Evolutionary conservation across 2,888 invertebrate species (phyloP).

Genomic region (Metellina segmentata): DNA sequence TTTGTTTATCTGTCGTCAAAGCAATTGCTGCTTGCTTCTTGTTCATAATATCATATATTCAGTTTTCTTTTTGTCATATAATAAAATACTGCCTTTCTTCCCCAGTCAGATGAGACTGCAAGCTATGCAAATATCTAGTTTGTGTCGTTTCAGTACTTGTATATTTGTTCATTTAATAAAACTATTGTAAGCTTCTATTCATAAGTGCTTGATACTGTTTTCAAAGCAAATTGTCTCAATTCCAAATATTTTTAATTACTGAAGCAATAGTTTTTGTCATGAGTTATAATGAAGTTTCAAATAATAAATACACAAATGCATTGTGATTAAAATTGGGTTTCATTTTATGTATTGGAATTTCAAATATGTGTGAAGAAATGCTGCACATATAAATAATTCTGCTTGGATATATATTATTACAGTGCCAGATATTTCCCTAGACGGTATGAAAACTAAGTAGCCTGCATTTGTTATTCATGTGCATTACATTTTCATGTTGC

Average conservation of each 20-base stretch:
- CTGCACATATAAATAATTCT: no score
- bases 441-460: background rate
- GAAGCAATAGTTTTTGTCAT: no score
- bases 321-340: no score
- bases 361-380: no score
- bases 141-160: background rate
- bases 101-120: background rate
- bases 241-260: no score
- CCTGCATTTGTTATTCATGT: background rate
- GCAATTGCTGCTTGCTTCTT: background rate
- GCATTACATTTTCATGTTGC: conserved; percentile 11
- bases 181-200: no score
- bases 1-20: background rate
- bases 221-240: no score
- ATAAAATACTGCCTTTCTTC: background rate
- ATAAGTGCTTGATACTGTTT: no score
- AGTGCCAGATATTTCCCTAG: conserved; percentile 3
- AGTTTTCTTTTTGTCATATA: background rate
- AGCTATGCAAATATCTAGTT: background rate
- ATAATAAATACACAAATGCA: no score
- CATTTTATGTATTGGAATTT: no score
- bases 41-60: background rate
- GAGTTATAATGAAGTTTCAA: no score
- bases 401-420: background rate
- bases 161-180: no score